Evolutionary conservation across 2,113 vertebrate genomes (phyloP), one percentile per base, ranked within the genome.

Genomic region (Pedetes capensis): DNA sequence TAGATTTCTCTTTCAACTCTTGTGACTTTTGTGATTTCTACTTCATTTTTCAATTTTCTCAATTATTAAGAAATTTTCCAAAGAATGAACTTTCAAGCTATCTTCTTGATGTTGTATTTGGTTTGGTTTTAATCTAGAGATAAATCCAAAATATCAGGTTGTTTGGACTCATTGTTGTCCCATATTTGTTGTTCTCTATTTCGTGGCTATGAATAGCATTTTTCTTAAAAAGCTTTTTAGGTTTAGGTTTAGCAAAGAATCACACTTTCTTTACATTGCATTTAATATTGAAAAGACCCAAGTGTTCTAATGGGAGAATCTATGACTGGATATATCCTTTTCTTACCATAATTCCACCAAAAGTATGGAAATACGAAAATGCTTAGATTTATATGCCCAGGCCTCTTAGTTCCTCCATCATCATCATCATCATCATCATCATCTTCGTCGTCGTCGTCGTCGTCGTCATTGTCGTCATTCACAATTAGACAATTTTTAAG

Each of bases 51-150:
- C 37, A 76, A 7, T 61, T 72, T 82, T 94, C 51, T 83, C 39
- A 86, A 42, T 93, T 88, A 74, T 44, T 79, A 82, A 91, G n/a
- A 81, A 82, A 61, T 55, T 63, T 66, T 87, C 37, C 29, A 71
- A 96, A 61, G 47, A 53, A 81, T 87, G 37, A 75, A 80, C 83
- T 80, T 57, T 22, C 1, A 37, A 55, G 16, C 34, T 76, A 0
- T 75, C 32, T 37, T 95, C 47, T 53, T 85, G 6, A 29, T 79
- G 7, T 37, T 80, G 61, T 92, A 8, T 71, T 93, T 74, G 16
- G 86, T 59, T 63, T 61, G 47, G 51, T 64, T 25, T 16, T 12
- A n/a, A 18, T 32, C 18, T 63, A 42, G n/a, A n/a, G n/a, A n/a
- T n/a, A n/a, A n/a, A 22, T 10, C 3, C 0, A 18, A 44, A 34